Evolutionary conservation across 2,888 invertebrate genomes (phyloP), one percentile per base, ranked within the genome.

Genomic region (Apoda limacodes): DNA sequence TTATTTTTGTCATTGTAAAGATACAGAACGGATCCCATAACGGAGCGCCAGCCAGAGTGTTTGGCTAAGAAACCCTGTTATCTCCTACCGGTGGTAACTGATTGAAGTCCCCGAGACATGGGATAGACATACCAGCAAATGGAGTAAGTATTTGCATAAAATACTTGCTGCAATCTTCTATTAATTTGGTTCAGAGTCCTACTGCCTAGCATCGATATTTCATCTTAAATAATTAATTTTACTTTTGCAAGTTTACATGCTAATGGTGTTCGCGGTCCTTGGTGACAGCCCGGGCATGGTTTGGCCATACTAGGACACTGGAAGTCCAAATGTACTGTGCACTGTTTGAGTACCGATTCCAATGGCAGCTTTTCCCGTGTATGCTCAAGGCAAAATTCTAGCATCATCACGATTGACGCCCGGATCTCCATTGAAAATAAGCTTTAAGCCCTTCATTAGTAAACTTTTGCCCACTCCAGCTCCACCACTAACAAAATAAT

Each of bases 281-380:
- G n/a, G n/a, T n/a, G n/a, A n/a, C n/a, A n/a, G n/a, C n/a, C n/a
- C n/a, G n/a, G n/a, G n/a, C n/a, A n/a, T n/a, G n/a, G n/a, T n/a
- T n/a, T n/a, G n/a, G n/a, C n/a, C n/a, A n/a, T n/a, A n/a, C n/a
- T n/a, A n/a, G n/a, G n/a, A n/a, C n/a, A n/a, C n/a, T n/a, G n/a
- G n/a, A n/a, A n/a, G n/a, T n/a, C n/a, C n/a, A n/a, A 53, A 50
- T 6, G 45, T 40, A 21, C 42, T 37, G 29, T 53, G 50, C 13
- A 52, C 40, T 25, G 50, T 57, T 25, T 41, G 30, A 9, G 48
- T 51, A 13, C 37, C 39, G 13, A 54, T 51, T 10, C 37, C n/a
- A n/a, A n/a, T n/a, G n/a, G 50, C 49, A 21, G 50, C 52, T 39
- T 49, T 48, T 12, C 51, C 47, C n/a, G n/a, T n/a, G n/a, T n/a